Evolutionary conservation across 2,113 vertebrate species (phyloP), one percentile per base, ranked within the genome.

Genomic region (Gobius niger): DNA sequence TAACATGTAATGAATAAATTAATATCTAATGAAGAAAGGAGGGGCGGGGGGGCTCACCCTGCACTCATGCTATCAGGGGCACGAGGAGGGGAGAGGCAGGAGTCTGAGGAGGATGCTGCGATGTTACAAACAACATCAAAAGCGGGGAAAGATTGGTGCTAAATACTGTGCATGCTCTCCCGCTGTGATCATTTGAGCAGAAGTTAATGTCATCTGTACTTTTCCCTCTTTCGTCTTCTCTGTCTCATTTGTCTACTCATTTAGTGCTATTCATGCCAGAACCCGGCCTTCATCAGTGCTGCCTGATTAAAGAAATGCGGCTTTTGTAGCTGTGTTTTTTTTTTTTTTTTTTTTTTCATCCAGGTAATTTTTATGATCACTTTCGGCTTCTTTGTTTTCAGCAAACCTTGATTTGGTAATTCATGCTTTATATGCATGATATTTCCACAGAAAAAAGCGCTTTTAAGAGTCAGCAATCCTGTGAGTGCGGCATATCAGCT

Each of bases 1-100:
- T 92, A 91, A 93, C 85, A 88, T 92, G 87, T 87, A 91, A 94
- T 93, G 90, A 93, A 93, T 92, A 94, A 93, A 93, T 93, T 90
- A 92, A 91, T 92, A 91, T 77, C 86, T 91, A 92, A 92, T 91
- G 92, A 91, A 89, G 84, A 69, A 77, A 75, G 74, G 68, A 73
- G 76, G 74, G 70, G 75, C 70, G 76, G 67, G 67, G 77, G 66
- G 67, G 73, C 63, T 86, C 82, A 73, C 76, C 80, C 71, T 72
- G 72, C 78, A 70, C 82, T 80, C 52, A 13, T 66, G 78, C 80
- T 83, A 85, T 87, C 34, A 42, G 69, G 72, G 62, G 75, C 79
- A 44, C 47, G 85, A 77, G 77, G 78, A 40, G 78, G 73, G 24
- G 79, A 73, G 73, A 67, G 76, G 68, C 82, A 75, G 80, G 82